Evolutionary conservation across 2,888 invertebrate genomes (phyloP).

Genomic region (Dynastes grantii): DNA sequence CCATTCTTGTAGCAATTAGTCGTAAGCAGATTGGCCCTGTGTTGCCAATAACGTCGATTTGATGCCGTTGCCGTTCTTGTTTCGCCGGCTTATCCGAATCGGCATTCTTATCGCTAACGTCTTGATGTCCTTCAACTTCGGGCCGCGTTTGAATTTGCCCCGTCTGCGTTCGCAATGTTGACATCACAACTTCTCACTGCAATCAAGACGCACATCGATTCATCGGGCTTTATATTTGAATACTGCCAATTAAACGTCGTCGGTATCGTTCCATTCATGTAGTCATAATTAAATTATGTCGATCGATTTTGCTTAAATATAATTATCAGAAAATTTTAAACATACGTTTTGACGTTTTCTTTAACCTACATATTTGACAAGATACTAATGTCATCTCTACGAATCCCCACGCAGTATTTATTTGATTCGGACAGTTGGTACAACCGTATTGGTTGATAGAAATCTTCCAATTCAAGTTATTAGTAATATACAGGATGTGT

Average conservation of each 20-base stretch:
- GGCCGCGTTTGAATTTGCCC: conserved; percentile 47
- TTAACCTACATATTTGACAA: conserved; percentile 44
- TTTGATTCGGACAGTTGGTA: conserved; percentile 30
- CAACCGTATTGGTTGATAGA: conserved; percentile 25
- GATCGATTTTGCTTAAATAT: conserved; percentile 11
- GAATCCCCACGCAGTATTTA: background rate
- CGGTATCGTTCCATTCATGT: background rate
- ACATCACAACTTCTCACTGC: conserved; percentile 47
- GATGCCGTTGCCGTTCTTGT: conserved; percentile 8
- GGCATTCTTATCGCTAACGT: conserved; percentile 45
- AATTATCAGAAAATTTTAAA: conserved; percentile 17
- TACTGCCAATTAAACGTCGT: background rate
- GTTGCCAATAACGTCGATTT: conserved; percentile 19
- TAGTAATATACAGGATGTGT: too few relatives aligned
- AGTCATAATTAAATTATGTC: conserved; percentile 36
- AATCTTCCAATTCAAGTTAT: background rate
- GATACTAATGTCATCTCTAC: conserved; percentile 17
- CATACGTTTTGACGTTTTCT: conserved; percentile 35
- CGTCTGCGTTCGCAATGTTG: conserved; percentile 41
- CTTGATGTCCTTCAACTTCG: conserved; percentile 37
- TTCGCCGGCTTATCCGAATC: conserved; percentile 22
- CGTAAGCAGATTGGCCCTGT: conserved; percentile 36
- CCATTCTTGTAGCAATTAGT: conserved; percentile 28
- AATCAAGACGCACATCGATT: conserved; percentile 29
- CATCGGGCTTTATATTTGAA: conserved; percentile 4